phyloP scores from a whole-genome alignment of 2,797 vertebrate species.

The Enteromius afrohamiltoni region DNA sequence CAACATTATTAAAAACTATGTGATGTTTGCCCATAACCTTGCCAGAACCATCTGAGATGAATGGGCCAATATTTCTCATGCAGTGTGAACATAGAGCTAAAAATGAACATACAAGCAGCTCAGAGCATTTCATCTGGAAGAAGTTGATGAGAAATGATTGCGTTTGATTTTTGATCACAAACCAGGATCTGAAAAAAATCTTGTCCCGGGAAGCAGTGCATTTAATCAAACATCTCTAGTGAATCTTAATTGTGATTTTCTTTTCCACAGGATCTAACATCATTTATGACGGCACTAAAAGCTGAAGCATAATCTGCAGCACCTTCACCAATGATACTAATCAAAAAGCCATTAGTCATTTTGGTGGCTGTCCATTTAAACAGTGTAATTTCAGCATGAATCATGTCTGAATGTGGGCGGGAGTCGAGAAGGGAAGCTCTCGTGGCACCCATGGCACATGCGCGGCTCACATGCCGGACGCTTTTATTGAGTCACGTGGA shows the following conservation, averaged over 20 bases:
- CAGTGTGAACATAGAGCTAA: neutral
- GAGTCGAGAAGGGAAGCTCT: neutral
- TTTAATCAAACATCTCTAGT: neutral
- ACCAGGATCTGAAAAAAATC: neutral
- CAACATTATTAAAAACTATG: neutral
- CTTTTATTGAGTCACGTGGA: neutral
- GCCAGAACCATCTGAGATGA: neutral
- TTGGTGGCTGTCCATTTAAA: neutral
- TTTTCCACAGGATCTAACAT: constrained; percentile 1
- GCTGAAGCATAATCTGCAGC: neutral
- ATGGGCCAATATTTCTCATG: neutral
- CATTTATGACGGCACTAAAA: neutral
- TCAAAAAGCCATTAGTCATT: constrained; percentile 6
- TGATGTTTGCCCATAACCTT: neutral
- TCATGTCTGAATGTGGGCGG: constrained; percentile 29
- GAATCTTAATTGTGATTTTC: constrained; percentile 10
- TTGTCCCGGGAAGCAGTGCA: neutral
- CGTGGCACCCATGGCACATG: neutral
- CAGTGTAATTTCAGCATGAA: constrained; percentile 8
- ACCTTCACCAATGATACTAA: constrained; percentile 3
- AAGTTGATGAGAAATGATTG: neutral
- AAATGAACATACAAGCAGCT: neutral
- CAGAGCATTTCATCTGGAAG: neutral
- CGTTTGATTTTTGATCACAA: neutral
- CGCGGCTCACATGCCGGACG: neutral